Conservation (phyloP, 2,888 invertebrate genomes). For the Eilema sororculum region DNA sequence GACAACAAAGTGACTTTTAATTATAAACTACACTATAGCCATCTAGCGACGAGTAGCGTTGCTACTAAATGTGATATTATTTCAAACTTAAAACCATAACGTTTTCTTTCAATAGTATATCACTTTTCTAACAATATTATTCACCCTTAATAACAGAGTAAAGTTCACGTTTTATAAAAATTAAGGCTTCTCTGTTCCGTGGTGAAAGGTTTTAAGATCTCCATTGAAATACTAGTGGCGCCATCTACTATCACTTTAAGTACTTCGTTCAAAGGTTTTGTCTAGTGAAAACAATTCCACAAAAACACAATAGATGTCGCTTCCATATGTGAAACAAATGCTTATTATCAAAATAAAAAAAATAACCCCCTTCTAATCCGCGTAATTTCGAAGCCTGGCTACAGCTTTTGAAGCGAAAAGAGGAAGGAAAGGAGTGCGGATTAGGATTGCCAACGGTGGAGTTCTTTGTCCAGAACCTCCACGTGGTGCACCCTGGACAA, state of each 20-base stretch:
- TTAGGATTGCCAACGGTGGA: too few relatives aligned
- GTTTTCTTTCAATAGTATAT: not conserved
- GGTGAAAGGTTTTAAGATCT: not conserved
- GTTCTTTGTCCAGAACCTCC: too few relatives aligned
- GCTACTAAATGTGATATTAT: not conserved
- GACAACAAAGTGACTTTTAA: not conserved
- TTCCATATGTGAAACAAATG: not conserved
- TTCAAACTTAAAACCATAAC: not conserved
- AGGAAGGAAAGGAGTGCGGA: too few relatives aligned
- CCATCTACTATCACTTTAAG: not conserved
- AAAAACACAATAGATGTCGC: not conserved
- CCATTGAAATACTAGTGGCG: not conserved
- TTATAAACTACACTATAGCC: conserved; percentile 10
- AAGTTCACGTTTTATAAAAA: not conserved
- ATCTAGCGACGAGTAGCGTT: conserved; percentile 26
- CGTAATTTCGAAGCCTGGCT: not conserved
- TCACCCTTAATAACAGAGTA: not conserved
- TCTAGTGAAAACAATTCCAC: not conserved
- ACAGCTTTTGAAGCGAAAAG: too few relatives aligned
- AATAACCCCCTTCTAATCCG: too few relatives aligned
- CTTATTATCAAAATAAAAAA: not conserved
- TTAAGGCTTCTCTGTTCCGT: too few relatives aligned
- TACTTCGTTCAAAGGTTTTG: not conserved
- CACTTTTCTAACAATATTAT: not conserved
- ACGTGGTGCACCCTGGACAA: too few relatives aligned